Evolutionary conservation across 1,140 invertebrate genomes (phyloP).

Genomic region (Drosophila auraria): DNA sequence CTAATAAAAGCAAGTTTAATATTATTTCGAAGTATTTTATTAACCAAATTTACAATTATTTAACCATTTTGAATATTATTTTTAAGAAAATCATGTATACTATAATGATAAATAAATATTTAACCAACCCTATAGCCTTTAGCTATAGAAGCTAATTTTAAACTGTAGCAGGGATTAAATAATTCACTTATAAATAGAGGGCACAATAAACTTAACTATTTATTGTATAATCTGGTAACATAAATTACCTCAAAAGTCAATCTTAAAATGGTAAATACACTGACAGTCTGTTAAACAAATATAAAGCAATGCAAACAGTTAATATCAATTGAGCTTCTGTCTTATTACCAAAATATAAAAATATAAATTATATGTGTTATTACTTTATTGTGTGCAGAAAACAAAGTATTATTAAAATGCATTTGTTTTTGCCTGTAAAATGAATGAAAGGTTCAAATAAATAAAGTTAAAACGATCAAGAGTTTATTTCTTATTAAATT

Average conservation of each 20-base stretch:
- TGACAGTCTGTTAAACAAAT: not conserved
- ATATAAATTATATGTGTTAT: too few relatives aligned
- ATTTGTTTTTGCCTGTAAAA: not conserved
- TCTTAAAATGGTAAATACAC: not conserved
- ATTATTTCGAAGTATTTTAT: not conserved
- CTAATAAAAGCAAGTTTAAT: not conserved
- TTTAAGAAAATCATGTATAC: not conserved
- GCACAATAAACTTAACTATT: not conserved
- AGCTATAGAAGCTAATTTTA: not conserved
- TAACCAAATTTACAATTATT: not conserved
- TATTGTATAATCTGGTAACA: not conserved
- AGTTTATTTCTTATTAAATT: too few relatives aligned
- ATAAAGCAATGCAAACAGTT: not conserved
- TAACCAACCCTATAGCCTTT: not conserved
- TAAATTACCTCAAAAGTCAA: not conserved
- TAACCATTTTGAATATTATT: too few relatives aligned
- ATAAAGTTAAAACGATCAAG: not conserved
- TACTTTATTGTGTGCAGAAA: not conserved
- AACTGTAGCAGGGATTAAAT: conserved; percentile 8
- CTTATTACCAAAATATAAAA: not conserved
- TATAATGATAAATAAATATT: conserved; percentile 1
- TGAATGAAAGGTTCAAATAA: not conserved
- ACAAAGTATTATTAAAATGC: not conserved
- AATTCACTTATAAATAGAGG: not conserved
- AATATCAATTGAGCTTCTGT: not conserved